These are phyloP conservation scores for Ophion ellenae DNA, from an alignment of 2,888 invertebrate species.

Conservation along the genomic window DNA sequence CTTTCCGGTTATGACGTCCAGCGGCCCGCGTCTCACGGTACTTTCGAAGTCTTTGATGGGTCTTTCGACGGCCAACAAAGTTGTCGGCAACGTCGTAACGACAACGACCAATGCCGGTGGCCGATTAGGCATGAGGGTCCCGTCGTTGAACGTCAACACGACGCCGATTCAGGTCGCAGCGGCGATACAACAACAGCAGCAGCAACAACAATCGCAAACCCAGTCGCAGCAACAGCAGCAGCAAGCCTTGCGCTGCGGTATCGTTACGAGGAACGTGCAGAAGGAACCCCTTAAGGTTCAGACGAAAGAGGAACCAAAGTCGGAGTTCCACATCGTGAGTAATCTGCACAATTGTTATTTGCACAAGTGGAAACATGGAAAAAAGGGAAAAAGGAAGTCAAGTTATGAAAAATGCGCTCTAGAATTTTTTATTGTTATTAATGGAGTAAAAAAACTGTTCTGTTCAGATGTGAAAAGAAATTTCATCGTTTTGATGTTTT, in stretches of 20 bases:
- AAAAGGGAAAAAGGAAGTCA: not conserved
- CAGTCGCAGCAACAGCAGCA: slow-evolving; percentile 65
- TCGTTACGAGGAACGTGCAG: slow-evolving; percentile 75
- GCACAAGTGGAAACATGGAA: too few relatives aligned
- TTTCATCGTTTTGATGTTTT: too few relatives aligned
- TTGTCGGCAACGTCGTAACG: slow-evolving; percentile 78
- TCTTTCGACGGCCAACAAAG: slow-evolving; percentile 80
- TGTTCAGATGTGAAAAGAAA: too few relatives aligned
- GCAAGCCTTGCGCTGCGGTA: slow-evolving; percentile 74
- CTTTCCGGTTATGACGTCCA: slow-evolving; percentile 84
- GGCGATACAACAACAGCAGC: slow-evolving; percentile 70
- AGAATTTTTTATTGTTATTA: too few relatives aligned
- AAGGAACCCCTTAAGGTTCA: slow-evolving; percentile 75
- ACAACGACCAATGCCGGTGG: slow-evolving; percentile 75
- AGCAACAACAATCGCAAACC: slow-evolving; percentile 62
- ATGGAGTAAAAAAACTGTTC: too few relatives aligned
- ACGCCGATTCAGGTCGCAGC: slow-evolving; percentile 73
- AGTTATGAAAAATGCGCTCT: too few relatives aligned
- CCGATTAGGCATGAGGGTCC: slow-evolving; percentile 82
- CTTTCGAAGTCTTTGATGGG: slow-evolving; percentile 85
- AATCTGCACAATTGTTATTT: not conserved
- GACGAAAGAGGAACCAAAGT: slow-evolving; percentile 78
- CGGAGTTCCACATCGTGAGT: slow-evolving; percentile 80
- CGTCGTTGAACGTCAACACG: slow-evolving; percentile 81
- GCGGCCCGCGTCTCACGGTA: slow-evolving; percentile 87